phyloP scores from a whole-genome alignment of 1,140 invertebrate genomes.

The Heterodera schachtii region DNA sequence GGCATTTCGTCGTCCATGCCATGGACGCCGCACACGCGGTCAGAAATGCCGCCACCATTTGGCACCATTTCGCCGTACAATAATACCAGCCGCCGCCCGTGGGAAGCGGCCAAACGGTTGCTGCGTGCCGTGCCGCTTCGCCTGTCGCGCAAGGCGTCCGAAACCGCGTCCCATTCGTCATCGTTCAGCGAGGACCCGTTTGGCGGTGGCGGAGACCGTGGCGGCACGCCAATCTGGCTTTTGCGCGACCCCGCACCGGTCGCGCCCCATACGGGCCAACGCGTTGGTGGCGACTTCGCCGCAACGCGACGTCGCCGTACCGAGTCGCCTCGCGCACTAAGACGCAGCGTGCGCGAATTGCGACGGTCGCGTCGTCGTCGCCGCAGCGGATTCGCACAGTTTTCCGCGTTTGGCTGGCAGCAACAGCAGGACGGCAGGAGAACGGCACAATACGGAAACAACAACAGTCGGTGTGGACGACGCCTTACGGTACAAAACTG shows the following conservation, averaged over 20 bases:
- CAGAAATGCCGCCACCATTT: not conserved
- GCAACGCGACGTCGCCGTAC: constrained; percentile 26
- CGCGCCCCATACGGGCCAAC: too few relatives aligned
- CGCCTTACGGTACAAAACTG: too few relatives aligned
- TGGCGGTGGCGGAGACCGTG: not conserved
- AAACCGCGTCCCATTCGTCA: not conserved
- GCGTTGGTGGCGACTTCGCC: too few relatives aligned
- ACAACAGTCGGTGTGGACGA: not conserved
- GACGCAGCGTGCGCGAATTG: constrained; percentile 10
- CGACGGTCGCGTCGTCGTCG: not conserved
- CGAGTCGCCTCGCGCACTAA: constrained; percentile 22
- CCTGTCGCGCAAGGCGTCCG: constrained; percentile 2
- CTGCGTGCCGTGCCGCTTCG: not conserved
- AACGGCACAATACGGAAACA: not conserved
- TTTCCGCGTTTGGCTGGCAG: too few relatives aligned
- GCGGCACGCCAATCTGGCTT: constrained; percentile 10
- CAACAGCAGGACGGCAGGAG: not conserved
- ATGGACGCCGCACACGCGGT: too few relatives aligned
- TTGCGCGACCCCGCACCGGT: not conserved
- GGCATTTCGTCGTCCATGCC: not conserved
- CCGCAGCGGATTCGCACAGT: not conserved
- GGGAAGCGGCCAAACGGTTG: constrained; percentile 28
- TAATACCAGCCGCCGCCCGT: not conserved
- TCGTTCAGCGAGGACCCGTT: constrained; percentile 16
- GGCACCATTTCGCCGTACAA: not conserved